Conservation (phyloP, 2,888 invertebrate genomes). For the Argyresthia goedartella region DNA sequence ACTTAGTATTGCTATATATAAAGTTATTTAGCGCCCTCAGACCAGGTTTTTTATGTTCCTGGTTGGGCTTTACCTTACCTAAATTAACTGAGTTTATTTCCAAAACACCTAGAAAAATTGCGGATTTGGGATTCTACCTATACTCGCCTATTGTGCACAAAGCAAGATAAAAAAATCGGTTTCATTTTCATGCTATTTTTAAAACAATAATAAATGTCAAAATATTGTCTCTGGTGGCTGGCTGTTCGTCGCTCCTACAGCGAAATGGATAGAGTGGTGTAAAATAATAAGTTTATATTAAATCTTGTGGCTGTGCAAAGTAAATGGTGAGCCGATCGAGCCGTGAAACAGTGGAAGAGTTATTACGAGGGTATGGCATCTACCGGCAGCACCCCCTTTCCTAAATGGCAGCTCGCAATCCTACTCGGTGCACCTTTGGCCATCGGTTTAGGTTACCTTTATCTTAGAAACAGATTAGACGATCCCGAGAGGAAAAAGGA, state of each 20-base stretch:
- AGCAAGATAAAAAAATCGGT: no score
- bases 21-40: no score
- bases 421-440: conserved; percentile 87
- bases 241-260: conserved; percentile 15
- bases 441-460: conserved; percentile 85
- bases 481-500: conserved; percentile 66
- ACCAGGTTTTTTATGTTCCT: no score
- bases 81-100: no score
- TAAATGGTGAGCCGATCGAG: conserved; percentile 48
- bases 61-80: no score
- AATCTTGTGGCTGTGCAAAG: conserved; percentile 26
- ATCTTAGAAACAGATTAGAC: conserved; percentile 73
- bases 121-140: no score
- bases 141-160: no score
- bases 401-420: conserved; percentile 90
- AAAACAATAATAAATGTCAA: conserved; percentile 20
- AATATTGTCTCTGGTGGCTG: conserved; percentile 27
- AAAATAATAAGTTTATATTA: conserved; percentile 7
- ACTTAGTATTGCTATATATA: no score
- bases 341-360: conserved; percentile 17
- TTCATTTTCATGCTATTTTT: background rate
- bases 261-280: conserved; percentile 14
- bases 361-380: conserved; percentile 43
- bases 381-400: conserved; percentile 72
- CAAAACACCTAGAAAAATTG: no score